These are phyloP conservation scores for Odontothrips loti DNA, from an alignment of 2,888 invertebrate genomes.

Conservation along the genomic window DNA sequence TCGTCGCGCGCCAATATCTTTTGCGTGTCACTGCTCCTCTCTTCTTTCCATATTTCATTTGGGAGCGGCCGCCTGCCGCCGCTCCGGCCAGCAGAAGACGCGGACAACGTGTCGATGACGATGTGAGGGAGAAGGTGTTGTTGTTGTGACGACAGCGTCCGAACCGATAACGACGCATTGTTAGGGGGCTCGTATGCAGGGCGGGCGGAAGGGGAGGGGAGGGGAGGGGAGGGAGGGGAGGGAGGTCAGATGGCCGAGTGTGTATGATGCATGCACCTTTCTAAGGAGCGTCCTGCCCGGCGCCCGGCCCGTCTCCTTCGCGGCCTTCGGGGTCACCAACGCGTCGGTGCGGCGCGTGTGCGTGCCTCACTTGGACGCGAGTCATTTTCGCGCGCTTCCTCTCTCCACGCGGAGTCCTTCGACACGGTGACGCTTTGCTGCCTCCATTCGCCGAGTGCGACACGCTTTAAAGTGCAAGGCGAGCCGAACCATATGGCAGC, in stretches of 20 bases:
- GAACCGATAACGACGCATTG: conserved; percentile 20
- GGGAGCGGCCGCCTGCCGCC: no score
- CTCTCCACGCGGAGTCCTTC: no score
- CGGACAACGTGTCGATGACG: not conserved
- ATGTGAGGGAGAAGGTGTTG: not conserved
- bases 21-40: no score
- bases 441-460: no score
- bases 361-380: not conserved
- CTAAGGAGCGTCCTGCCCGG: not conserved
- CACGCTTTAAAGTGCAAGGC: no score
- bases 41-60: no score
- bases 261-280: not conserved
- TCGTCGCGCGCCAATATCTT: no score
- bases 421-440: no score
- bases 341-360: not conserved
- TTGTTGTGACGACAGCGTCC: not conserved
- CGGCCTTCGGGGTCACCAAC: no score
- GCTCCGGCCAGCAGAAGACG: no score
- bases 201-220: not conserved
- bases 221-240: not conserved
- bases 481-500: no score
- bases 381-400: no score
- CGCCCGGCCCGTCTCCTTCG: not conserved
- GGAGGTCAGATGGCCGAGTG: not conserved
- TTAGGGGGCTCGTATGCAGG: not conserved